Base-by-base conservation (phyloP, 2,888 invertebrate species). In the Byasa hedistus region DNA sequence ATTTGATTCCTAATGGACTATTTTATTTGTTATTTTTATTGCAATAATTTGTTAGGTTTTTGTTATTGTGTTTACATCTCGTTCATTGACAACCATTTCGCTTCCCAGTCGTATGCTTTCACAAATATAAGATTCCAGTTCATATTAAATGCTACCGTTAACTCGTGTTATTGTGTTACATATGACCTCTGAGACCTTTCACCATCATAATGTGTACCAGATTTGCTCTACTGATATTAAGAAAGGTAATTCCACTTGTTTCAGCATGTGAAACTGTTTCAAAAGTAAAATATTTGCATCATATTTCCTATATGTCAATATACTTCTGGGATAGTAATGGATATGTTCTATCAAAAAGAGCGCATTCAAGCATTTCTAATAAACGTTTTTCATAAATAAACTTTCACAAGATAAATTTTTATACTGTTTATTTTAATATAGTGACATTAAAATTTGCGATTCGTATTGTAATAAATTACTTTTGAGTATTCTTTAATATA, bases 121-220 rank as follows among this genome's bases (percentile, higher is more conserved):
- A 56, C 60, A 23, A 19, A 44, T 61, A 61, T 60, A 32, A 32
- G 17, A 32, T 65, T 54, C 52, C 65, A 55, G 59, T 59, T 44
- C 22, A 10, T 57, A 66, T 54, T 32, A 65, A 65, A 61, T 48
- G 24, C 61, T 65, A 66, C 66, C 61, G 66, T 66, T 61, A 66
- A 57, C 23, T 44, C 22, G 52, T 24, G 54, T 64, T 66, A 54
- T 61, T 66, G 44, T 61, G 57, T 61, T 66, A n/a, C 57, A 54
- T 44, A 39, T 61, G 66, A 61, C 52, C 54, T 65, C 51, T 36
- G 36, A 36, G 57, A 66, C 44, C 66, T 58, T 66, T 61, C 61
- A 57, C 66, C 27, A 44, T 32, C 52, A 23, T 27, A 15, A 48
- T 57, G 32, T 57, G 32, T 58, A 57, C 22, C 21, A 36, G 44